Conservation (phyloP, 2,797 vertebrate species). For the Pseudochirops corinnae region DNA sequence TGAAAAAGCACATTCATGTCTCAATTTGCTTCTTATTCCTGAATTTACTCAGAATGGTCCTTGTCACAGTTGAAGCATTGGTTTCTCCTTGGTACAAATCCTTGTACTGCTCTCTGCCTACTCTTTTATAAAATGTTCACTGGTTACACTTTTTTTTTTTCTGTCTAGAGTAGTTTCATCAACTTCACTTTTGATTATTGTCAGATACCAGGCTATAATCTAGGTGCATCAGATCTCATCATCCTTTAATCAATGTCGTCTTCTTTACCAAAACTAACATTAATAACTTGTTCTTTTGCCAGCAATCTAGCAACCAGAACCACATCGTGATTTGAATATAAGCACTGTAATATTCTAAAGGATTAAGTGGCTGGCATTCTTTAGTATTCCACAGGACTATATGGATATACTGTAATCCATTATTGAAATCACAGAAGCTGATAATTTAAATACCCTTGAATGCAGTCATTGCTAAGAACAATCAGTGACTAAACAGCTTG, state of each 20-base stretch:
- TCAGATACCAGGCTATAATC: not conserved
- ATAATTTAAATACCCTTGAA: not conserved
- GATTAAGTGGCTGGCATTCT: not conserved
- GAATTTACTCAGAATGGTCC: not conserved
- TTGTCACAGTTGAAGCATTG: not conserved
- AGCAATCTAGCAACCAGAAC: slow-evolving; percentile 56
- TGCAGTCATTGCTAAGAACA: not conserved
- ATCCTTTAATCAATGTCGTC: slow-evolving; percentile 63
- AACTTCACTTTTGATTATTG: slow-evolving; percentile 61
- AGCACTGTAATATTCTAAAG: not conserved
- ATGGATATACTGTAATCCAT: not conserved
- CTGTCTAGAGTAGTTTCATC: slow-evolving; percentile 68
- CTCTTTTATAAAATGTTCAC: slow-evolving; percentile 17
- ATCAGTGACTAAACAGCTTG: not conserved
- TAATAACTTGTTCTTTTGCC: slow-evolving; percentile 14
- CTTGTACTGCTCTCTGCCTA: not conserved
- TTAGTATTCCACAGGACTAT: not conserved
- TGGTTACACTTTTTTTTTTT: slow-evolving; percentile 57
- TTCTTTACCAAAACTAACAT: slow-evolving; percentile 54
- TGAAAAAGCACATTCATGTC: not conserved
- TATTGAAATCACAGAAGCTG: not conserved
- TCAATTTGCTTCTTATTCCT: not conserved
- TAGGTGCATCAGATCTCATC: slow-evolving; percentile 47
- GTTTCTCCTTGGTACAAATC: not conserved
- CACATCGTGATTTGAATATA: slow-evolving; percentile 47